Evolutionary conservation across 2,888 invertebrate species (phyloP), one percentile per base, ranked within the genome.

Genomic region (Trypoxylon attenuatum): DNA sequence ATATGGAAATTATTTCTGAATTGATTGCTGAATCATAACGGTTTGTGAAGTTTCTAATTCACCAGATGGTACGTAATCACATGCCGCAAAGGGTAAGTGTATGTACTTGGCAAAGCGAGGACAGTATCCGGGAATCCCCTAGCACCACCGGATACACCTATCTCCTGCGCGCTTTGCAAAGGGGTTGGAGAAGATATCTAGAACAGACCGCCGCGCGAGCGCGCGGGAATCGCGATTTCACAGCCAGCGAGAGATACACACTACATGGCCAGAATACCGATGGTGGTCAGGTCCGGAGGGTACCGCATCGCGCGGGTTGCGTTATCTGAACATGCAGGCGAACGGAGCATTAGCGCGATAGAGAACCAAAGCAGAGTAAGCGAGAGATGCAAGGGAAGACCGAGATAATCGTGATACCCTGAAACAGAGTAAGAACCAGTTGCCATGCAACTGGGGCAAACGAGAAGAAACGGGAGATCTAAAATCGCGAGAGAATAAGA

Each of bases 321-420:
- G 72, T 73, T 79, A 77, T 78, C 72, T 63, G 67, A 59, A 66
- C 70, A 68, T 61, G 63, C 71, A 64, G 71, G 64, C 75, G 65
- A 54, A 65, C 58, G 38, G 42, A 50, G 38, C 29, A 18, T n/a
- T 6, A 49, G 15, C 21, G 29, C 1, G 47, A 29, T 8, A 6
- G 38, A 39, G 33, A 51, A 50, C 49, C 56, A 62, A 47, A 46
- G 33, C 33, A 33, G 10, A 51, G 49, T 46, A 41, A 41, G 47
- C 19, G 42, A 25, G 41, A 29, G 53, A 42, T 43, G 38, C 62
- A 42, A 56, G 54, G 57, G 64, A 60, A 54, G 65, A 33, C 5
- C 8, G 27, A 2, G 27, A n/a, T 10, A n/a, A n/a, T n/a, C n/a
- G n/a, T n/a, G n/a, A n/a, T n/a, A n/a, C n/a, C n/a, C 62, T 56